Base-by-base conservation (phyloP, 2,888 invertebrate genomes). In the Pelosia muscerda region DNA sequence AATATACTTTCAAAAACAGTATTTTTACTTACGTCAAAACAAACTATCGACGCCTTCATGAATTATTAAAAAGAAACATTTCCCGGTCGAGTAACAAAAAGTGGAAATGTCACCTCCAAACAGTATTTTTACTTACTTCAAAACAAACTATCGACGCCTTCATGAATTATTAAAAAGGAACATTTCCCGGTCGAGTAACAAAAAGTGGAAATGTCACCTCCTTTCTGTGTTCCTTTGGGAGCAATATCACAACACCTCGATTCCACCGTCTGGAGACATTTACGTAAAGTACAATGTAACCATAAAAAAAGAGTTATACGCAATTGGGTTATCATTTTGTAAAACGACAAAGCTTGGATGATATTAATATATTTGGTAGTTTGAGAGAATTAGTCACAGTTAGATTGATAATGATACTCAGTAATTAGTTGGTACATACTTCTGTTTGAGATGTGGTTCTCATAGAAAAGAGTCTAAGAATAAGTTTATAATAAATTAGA, bases 181-280 rank as follows among this genome's bases (percentile, higher is more conserved):
- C 86, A 88, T 87, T 88, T 88, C 87, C 87, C 87, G 76, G 75
- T 79, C 81, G 85, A 76, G 78, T 81, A 79, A 82, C 85, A 85
- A 88, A 90, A 88, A 87, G 84, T 85, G 77, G 76, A 88, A 90
- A 90, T 89, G 90, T 89, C 89, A 88, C 89, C 86, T 87, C 76
- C 81, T 82, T 78, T 78, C 73, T 72, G 73, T 67, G 67, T 74
- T 79, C 85, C 77, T 65, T 65, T 72, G 84, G 81, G 74, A 83
- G 78, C 82, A 81, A 84, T 77, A 77, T 54, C 64, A 66, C 55
- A 73, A 77, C 70, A 73, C 70, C 65, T 65, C 69, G 55, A 31
- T 67, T 57, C 61, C 34, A 49, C 63, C 68, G 69, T 73, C 79
- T 73, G 55, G 62, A 77, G 74, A 70, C 79, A 78, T 76, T 81